Evolutionary conservation across 2,113 vertebrate genomes (phyloP).

Genomic region (Beaufortia kweichowensis): DNA sequence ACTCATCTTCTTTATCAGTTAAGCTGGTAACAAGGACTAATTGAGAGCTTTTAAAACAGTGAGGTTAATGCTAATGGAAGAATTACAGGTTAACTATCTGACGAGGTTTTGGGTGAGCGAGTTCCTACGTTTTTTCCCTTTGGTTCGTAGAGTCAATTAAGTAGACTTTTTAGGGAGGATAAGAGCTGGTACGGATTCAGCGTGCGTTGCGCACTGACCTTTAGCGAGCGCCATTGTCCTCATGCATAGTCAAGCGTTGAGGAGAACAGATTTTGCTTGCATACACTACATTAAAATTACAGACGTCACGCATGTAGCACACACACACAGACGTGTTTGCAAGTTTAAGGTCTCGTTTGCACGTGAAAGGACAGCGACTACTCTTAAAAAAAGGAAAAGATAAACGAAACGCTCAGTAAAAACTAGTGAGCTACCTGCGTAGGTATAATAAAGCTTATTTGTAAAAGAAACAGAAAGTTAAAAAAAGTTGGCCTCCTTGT

Average conservation of each 20-base stretch:
- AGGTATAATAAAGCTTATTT: neutral
- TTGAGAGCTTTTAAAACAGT: conserved; percentile 36
- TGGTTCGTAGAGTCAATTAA: neutral
- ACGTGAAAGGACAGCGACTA: neutral
- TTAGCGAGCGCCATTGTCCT: neutral
- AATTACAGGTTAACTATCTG: neutral
- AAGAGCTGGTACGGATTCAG: neutral
- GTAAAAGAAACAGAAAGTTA: too few species aligned
- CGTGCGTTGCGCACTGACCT: neutral
- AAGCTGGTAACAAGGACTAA: conserved; percentile 21
- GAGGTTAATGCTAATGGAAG: conserved; percentile 16
- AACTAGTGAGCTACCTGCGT: neutral
- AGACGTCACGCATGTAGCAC: neutral
- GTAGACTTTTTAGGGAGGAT: neutral
- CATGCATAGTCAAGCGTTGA: neutral
- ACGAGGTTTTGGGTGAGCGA: neutral
- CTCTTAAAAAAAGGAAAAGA: neutral
- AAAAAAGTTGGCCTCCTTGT: too few species aligned
- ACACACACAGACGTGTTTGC: neutral
- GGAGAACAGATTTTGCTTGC: neutral
- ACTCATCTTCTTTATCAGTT: conserved; percentile 41
- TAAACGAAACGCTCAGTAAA: neutral
- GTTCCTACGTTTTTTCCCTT: neutral
- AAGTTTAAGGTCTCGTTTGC: neutral
- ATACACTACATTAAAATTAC: neutral